Evolutionary conservation across 2,888 invertebrate species (phyloP).

Genomic region (Ephialtes manifestator): DNA sequence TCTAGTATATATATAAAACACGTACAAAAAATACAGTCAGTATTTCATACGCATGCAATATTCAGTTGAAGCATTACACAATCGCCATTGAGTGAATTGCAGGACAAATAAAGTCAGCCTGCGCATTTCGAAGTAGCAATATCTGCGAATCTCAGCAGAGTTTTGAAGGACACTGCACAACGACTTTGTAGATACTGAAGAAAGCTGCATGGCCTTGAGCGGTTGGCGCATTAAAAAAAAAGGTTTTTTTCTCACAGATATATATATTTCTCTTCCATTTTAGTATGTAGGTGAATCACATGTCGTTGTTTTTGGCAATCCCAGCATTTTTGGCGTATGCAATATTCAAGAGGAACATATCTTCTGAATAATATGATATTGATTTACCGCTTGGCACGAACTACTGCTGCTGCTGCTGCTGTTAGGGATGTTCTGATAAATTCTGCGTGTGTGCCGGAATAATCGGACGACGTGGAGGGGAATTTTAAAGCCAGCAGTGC

Average conservation of each 20-base stretch:
- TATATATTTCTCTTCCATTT: background rate
- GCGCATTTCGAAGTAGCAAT: background rate
- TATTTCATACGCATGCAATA: too few species aligned
- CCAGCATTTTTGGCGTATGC: slow-evolving; percentile 21
- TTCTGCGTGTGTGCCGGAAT: slow-evolving; percentile 51
- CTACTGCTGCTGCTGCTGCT: too few species aligned
- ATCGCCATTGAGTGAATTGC: background rate
- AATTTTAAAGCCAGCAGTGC: slow-evolving; percentile 49
- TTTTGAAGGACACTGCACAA: background rate
- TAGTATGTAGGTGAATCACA: background rate
- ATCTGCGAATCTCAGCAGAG: background rate
- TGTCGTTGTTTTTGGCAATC: background rate
- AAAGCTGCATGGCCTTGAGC: background rate
- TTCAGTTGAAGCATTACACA: too few species aligned
- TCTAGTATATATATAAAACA: too few species aligned
- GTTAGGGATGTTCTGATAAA: slow-evolving; percentile 36
- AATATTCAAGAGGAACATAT: slow-evolving; percentile 29
- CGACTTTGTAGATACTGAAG: background rate
- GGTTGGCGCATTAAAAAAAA: background rate
- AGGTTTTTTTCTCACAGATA: background rate
- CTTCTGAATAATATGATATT: slow-evolving; percentile 61
- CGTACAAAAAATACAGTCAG: too few species aligned
- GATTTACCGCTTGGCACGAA: slow-evolving; percentile 59
- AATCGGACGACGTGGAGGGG: slow-evolving; percentile 43
- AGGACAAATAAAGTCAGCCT: background rate